Percentiles rank a stretch among this genome's conserved stretches.
Evolutionary conservation across 2,888 invertebrate genomes (phyloP).

Genomic region (Cyrtodaria siliqua): DNA sequence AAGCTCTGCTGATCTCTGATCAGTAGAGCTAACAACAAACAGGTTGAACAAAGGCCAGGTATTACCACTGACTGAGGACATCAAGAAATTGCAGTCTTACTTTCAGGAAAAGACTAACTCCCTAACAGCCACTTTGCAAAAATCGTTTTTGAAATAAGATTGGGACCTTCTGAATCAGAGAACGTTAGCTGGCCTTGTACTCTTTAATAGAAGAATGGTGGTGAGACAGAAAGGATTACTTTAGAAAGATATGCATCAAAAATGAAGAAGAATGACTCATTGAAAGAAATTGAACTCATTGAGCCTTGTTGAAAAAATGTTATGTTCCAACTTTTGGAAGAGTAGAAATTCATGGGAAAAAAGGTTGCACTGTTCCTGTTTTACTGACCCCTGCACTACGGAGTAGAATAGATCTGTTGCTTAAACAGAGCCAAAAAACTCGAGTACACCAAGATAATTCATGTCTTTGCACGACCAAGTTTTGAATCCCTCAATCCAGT

Average conservation of each 20-base stretch:
- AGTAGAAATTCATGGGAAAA: constrained; percentile 27
- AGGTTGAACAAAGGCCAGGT: constrained; percentile 29
- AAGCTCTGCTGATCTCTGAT: no score
- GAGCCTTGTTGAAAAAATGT: no score
- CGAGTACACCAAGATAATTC: no score
- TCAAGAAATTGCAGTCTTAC: constrained; percentile 26
- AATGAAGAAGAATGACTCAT: not conserved
- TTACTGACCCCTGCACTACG: constrained; percentile 21
- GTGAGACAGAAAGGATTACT: constrained; percentile 31
- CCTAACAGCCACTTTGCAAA: not conserved
- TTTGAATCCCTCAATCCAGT: no score
- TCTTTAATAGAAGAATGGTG: constrained; percentile 35
- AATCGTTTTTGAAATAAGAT: constrained; percentile 18
- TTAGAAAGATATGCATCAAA: constrained; percentile 16
- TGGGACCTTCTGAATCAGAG: constrained; percentile 26
- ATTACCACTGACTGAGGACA: constrained; percentile 35
- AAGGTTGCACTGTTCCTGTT: constrained; percentile 21
- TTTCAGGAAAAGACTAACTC: constrained; percentile 1
- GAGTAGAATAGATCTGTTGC: no score
- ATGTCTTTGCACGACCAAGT: no score
- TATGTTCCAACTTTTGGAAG: constrained; percentile 17
- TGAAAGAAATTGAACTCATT: constrained; percentile 27
- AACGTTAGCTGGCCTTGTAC: constrained; percentile 30
- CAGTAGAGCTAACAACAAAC: no score
- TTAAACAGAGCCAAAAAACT: no score